phyloP scores from a whole-genome alignment of 1,140 invertebrate genomes.

The Penaeus chinensis region DNA sequence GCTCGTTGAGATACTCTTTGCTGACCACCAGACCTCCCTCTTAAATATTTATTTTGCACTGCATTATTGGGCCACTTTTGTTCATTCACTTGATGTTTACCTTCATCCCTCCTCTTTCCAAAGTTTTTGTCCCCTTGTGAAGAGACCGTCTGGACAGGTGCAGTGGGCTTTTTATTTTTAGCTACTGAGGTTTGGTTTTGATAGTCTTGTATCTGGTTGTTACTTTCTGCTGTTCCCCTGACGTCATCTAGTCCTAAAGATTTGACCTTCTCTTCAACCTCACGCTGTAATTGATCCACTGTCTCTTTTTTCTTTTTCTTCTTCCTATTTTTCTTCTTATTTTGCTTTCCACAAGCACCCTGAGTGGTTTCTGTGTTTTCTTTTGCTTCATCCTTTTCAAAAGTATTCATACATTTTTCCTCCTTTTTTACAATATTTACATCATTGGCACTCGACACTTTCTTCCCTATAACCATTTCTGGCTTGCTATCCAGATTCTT shows the following conservation, averaged over 20 bases:
- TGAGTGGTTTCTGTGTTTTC: constrained; percentile 20
- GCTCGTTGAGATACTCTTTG: constrained; percentile 40
- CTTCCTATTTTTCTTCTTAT: neutral
- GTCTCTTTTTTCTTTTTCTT: neutral
- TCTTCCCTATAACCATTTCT: neutral
- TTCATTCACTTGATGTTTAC: neutral
- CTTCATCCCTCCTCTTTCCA: neutral
- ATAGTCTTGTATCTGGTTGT: neutral
- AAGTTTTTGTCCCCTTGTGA: neutral
- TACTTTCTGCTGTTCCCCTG: neutral
- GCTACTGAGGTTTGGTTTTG: neutral
- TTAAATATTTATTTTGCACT: constrained; percentile 39
- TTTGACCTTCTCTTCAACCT: neutral
- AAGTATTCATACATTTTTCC: neutral
- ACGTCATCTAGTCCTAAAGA: neutral
- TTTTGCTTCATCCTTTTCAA: neutral
- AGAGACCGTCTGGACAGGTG: neutral
- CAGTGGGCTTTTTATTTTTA: neutral
- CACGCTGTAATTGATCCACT: neutral
- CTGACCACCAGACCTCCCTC: constrained; percentile 2
- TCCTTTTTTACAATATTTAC: constrained; percentile 27
- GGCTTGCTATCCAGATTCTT: no score
- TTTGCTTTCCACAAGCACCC: constrained; percentile 13
- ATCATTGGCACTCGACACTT: constrained; percentile 35
- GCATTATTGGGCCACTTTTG: constrained; percentile 56